A percentile compares a stretch with the other conserved stretches of the same genome.
Evolutionary conservation across 2,113 vertebrate genomes (phyloP).

Genomic region (Caretta caretta): DNA sequence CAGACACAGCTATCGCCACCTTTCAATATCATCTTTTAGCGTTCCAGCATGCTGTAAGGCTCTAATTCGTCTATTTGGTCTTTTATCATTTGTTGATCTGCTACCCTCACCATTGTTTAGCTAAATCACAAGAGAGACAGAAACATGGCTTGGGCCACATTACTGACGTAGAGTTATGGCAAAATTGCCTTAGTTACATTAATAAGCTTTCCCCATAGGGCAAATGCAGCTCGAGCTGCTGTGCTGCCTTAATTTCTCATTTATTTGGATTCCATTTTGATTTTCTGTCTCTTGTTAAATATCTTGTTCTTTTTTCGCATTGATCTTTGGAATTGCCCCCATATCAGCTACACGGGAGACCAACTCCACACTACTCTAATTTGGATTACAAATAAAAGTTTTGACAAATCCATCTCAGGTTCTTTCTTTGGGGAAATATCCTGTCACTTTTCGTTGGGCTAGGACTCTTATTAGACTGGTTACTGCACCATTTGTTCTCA

Average conservation of each 20-base stretch:
- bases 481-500: not conserved
- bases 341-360: slow-evolving; percentile 19
- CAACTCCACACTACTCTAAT: slow-evolving; percentile 29
- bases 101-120: not conserved
- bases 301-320: slow-evolving; percentile 41
- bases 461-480: not conserved
- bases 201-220: slow-evolving; percentile 44
- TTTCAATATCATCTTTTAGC: slow-evolving; percentile 37
- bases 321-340: slow-evolving; percentile 51
- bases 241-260: slow-evolving; percentile 43
- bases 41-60: slow-evolving; percentile 26
- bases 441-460: not conserved
- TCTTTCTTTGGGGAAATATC: not conserved
- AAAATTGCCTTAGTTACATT: not conserved
- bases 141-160: not conserved
- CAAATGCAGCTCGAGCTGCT: slow-evolving; percentile 9
- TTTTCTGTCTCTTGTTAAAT: slow-evolving; percentile 65
- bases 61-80: slow-evolving; percentile 46
- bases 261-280: slow-evolving; percentile 58
- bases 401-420: not conserved
- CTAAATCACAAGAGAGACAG: slow-evolving; percentile 14
- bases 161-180: not conserved
- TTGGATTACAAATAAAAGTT: slow-evolving; percentile 27
- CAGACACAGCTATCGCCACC: slow-evolving; percentile 26
- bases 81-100: slow-evolving; percentile 6